Evolutionary conservation across 2,888 invertebrate genomes (phyloP), one percentile per base, ranked within the genome.

Genomic region (Agrotis clavis): DNA sequence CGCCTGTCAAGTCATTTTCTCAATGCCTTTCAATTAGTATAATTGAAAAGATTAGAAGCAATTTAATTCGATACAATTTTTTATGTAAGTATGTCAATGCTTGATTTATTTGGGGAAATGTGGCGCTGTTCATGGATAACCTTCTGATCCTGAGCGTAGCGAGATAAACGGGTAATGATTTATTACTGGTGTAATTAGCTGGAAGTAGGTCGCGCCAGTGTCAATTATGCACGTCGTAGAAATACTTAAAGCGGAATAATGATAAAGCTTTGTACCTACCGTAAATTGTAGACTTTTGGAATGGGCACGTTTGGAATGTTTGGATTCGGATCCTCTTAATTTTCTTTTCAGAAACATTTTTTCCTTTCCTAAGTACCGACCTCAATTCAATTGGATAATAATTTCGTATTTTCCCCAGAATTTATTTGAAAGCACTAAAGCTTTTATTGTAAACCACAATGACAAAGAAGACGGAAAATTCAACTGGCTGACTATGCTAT

Each of bases 181-280:
- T 84, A 77, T 80, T 77, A 82, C 54, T 70, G 57, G 25, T 74
- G 67, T 82, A 84, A 87, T 88, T 86, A 82, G 77, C 35, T 63
- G 57, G 57, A 76, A 78, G 78, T 81, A 70, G 77, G 81, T 79
- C 79, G 69, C 35, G 56, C 56, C 53, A 50, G 64, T 67, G 67
- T 74, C 74, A 73, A 78, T 82, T 85, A 77, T 77, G 64, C 71
- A 71, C 85, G 84, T 83, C 71, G 77, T 69, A 76, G 48, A 76
- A 81, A 67, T 68, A 66, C 51, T 47, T 25, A 30, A 56, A 54
- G 41, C n/a, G 53, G 30, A 71, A 53, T 78, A 41, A 51, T 59
- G 14, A 67, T 74, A 73, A 74, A 71, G 71, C 50, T 71, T 48
- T 45, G 11, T 59, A 45, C 18, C 25, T 60, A 45, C 19, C 25